Conservation (phyloP, 2,888 invertebrate genomes). For the Scaptomyza caliginosa region DNA sequence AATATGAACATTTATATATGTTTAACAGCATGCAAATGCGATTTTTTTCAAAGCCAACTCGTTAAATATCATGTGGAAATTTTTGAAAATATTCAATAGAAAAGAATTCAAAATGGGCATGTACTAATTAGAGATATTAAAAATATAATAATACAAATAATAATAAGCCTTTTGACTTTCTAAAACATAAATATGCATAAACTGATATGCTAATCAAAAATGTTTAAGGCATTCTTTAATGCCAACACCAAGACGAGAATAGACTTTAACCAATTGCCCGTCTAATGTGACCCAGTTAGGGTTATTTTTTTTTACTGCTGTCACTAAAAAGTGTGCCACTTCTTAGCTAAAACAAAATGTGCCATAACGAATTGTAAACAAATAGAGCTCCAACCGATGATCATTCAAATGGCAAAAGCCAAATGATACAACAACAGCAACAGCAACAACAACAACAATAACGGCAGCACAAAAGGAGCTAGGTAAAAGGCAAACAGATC, state of each 20-base stretch:
- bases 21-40: background rate
- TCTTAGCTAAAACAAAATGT: slow-evolving; percentile 49
- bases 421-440: slow-evolving; percentile 19
- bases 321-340: slow-evolving; percentile 37
- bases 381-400: slow-evolving; percentile 49
- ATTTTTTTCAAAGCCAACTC: too few relatives aligned
- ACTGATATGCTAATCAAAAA: slow-evolving; percentile 44
- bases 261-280: slow-evolving; percentile 26
- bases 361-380: slow-evolving; percentile 71
- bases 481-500: slow-evolving; percentile 64
- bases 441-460: slow-evolving; percentile 6
- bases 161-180: slow-evolving; percentile 35
- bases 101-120: too few relatives aligned
- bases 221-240: slow-evolving; percentile 32
- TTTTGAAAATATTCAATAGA: too few relatives aligned
- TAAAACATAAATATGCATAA: slow-evolving; percentile 29
- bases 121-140: too few relatives aligned
- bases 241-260: slow-evolving; percentile 3
- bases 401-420: slow-evolving; percentile 65
- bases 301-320: slow-evolving; percentile 22
- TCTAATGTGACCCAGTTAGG: slow-evolving; percentile 43
- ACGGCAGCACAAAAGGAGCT: slow-evolving; percentile 37
- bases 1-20: slow-evolving; percentile 1
- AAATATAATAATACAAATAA: background rate
- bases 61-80: too few relatives aligned